These are phyloP conservation scores for Dinocampus coccinellae DNA, from an alignment of 2,888 invertebrate genomes.

Conservation along the genomic window DNA sequence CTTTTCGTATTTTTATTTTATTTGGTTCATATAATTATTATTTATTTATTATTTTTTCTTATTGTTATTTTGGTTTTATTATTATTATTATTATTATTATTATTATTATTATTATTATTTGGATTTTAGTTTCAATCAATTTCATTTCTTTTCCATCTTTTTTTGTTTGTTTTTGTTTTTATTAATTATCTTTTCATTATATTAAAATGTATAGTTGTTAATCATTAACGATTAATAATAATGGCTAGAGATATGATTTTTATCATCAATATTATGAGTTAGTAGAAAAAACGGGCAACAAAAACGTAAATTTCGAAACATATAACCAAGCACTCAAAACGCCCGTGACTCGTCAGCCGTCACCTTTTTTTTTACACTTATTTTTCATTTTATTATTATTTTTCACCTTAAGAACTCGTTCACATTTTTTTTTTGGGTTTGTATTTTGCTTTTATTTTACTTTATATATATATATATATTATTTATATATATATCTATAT, in stretches of 20 bases:
- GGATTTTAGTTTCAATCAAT: too few species aligned
- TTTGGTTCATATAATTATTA: neutral
- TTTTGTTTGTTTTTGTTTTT: too few species aligned
- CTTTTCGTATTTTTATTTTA: neutral
- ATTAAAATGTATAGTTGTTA: neutral
- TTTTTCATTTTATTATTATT: conserved; percentile 36
- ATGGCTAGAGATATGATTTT: conserved; percentile 7
- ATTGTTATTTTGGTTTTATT: neutral
- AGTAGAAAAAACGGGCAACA: conserved; percentile 22
- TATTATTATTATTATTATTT: neutral
- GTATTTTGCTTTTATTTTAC: conserved; percentile 30
- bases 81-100: conserved; percentile 1
- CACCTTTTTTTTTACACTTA: conserved; percentile 33
- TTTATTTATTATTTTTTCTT: neutral
- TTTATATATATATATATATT: conserved; percentile 26
- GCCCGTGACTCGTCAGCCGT: conserved; percentile 33
- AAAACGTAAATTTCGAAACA: conserved; percentile 45
- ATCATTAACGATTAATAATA: conserved; percentile 14
- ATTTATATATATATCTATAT: conserved; percentile 30
- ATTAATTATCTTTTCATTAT: neutral
- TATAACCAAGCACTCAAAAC: conserved; percentile 41
- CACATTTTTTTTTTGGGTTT: conserved; percentile 26
- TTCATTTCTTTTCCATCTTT: too few species aligned
- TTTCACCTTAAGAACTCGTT: conserved; percentile 20
- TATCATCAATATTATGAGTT: neutral